phyloP scores from a whole-genome alignment of 1,140 invertebrate genomes.

The Daktulosphaira vitifoliae region DNA sequence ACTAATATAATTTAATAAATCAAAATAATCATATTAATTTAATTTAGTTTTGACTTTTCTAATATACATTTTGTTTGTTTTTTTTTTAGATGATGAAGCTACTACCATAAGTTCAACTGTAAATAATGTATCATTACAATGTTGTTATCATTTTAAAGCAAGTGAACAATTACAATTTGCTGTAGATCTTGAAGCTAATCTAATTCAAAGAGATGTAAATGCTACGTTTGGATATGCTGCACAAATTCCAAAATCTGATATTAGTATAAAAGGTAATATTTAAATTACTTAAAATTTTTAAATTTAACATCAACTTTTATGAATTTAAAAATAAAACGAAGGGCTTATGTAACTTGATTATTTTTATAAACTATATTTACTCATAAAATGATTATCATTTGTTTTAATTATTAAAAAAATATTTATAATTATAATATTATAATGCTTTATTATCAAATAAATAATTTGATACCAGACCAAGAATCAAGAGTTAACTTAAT shows the following conservation, averaged over 20 bases:
- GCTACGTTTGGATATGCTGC: conserved; percentile 92
- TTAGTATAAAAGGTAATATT: conserved; percentile 76
- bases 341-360: too few species aligned
- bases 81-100: conserved; percentile 35
- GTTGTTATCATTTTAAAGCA: conserved; percentile 91
- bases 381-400: too few species aligned
- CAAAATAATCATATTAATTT: too few species aligned
- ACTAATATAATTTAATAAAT: too few species aligned
- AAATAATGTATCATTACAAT: conserved; percentile 70
- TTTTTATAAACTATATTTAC: not conserved
- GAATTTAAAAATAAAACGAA: not conserved
- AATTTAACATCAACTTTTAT: not conserved
- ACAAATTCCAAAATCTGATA: conserved; percentile 90
- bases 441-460: too few species aligned
- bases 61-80: too few species aligned
- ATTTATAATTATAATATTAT: too few species aligned
- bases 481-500: too few species aligned
- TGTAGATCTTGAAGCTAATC: conserved; percentile 76
- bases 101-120: conserved; percentile 59
- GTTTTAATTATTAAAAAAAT: too few species aligned
- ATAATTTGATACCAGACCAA: too few species aligned
- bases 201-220: conserved; percentile 80
- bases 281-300: not conserved
- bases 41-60: too few species aligned
- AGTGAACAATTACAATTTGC: conserved; percentile 81